Evolutionary conservation across 2,888 invertebrate genomes (phyloP).

Genomic region (Branchellion lobata): DNA sequence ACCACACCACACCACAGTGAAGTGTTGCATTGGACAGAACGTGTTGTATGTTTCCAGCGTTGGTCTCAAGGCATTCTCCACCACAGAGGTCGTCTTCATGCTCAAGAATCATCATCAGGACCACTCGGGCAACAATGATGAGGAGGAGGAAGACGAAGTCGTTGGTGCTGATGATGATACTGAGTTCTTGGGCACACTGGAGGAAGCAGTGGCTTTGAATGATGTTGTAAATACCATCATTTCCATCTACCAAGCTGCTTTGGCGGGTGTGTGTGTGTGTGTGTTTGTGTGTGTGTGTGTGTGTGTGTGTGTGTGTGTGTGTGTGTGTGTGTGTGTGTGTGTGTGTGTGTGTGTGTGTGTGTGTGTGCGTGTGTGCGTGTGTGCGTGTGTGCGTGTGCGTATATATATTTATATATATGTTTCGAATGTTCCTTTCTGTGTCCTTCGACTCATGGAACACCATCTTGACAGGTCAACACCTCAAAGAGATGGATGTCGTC

Average conservation of each 20-base stretch:
- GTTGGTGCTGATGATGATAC: neutral
- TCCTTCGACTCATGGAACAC: neutral
- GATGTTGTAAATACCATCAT: neutral
- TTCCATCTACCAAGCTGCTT: neutral
- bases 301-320: too few species aligned
- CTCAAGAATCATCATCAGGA: neutral
- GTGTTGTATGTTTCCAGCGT: constrained; percentile 3
- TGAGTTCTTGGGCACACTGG: neutral
- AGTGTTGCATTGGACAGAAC: neutral
- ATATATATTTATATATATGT: too few species aligned
- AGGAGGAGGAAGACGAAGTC: neutral
- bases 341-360: too few species aligned
- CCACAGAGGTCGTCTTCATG: neutral
- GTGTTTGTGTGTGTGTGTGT: too few species aligned
- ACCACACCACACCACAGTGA: neutral
- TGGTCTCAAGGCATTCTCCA: neutral
- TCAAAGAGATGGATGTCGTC: constrained; percentile 1
- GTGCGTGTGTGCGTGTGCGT: too few species aligned
- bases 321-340: too few species aligned
- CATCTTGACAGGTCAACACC: neutral
- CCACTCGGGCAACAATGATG: too few species aligned
- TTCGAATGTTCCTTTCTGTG: too few species aligned
- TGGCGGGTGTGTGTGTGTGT: neutral
- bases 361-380: too few species aligned
- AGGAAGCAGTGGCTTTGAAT: neutral